These are phyloP conservation scores for Burhinus bistriatus DNA, from an alignment of 2,113 vertebrate genomes.

Conservation along the genomic window DNA sequence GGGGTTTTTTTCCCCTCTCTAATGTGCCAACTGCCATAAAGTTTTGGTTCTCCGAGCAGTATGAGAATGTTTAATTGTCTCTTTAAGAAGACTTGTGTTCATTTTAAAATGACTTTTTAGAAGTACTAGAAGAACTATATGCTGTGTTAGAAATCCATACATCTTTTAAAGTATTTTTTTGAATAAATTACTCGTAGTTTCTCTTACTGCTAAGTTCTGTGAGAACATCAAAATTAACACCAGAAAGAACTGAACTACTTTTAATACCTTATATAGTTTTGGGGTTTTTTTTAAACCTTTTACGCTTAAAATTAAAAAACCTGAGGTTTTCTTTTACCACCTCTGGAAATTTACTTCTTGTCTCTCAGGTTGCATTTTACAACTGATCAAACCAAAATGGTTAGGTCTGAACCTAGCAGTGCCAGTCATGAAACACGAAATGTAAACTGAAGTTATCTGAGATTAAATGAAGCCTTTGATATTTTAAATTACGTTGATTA, in stretches of 20 bases:
- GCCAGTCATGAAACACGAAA: background rate
- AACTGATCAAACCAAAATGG: background rate
- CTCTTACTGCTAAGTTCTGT: background rate
- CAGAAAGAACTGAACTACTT: constrained; percentile 15
- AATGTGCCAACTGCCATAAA: background rate
- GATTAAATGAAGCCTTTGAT: background rate
- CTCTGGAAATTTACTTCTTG: background rate
- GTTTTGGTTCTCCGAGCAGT: background rate
- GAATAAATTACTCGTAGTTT: background rate
- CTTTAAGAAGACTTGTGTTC: background rate
- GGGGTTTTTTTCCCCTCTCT: background rate
- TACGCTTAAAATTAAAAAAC: background rate
- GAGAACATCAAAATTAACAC: background rate
- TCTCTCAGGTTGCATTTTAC: background rate
- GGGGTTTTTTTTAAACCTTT: background rate
- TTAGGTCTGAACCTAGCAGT: background rate
- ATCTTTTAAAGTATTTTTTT: background rate
- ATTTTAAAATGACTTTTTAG: background rate
- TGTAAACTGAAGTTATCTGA: background rate
- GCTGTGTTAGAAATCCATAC: background rate
- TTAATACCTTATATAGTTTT: background rate
- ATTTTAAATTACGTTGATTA: background rate
- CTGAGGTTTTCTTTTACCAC: background rate
- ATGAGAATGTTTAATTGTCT: background rate
- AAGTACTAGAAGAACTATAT: background rate